These are phyloP conservation scores for Helicoverpa zea DNA, from an alignment of 1,140 invertebrate genomes.

Conservation along the genomic window DNA sequence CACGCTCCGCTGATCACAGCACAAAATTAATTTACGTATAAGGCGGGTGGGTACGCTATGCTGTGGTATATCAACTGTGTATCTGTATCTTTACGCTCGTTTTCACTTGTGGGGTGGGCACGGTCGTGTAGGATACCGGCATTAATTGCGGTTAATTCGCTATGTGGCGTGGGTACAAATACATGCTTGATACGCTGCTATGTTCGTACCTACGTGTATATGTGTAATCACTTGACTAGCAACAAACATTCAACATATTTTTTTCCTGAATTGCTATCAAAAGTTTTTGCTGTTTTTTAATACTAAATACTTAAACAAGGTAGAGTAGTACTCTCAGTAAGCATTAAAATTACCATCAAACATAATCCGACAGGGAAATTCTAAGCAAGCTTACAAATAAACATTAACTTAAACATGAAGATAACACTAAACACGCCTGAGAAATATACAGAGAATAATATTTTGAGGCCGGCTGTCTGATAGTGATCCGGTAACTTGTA, in stretches of 20 bases:
- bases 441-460: slow-evolving; percentile 20
- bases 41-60: slow-evolving; percentile 54
- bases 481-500: slow-evolving; percentile 71
- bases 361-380: no score
- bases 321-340: no score
- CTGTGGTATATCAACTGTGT: slow-evolving; percentile 23
- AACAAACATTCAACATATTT: no score
- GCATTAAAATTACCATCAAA: no score
- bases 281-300: no score
- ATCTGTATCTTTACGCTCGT: slow-evolving; percentile 32
- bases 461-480: slow-evolving; percentile 9
- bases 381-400: no score
- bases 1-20: slow-evolving; percentile 73
- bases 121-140: background rate
- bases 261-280: no score
- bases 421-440: background rate
- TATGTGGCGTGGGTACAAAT: background rate
- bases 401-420: background rate
- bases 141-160: slow-evolving; percentile 12
- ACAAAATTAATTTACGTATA: slow-evolving; percentile 81
- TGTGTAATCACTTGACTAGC: no score
- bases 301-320: no score
- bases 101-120: slow-evolving; percentile 37
- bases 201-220: no score
- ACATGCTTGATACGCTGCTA: background rate